Conservation (phyloP, 2,888 invertebrate genomes). For the Brassicogethes aeneus region DNA sequence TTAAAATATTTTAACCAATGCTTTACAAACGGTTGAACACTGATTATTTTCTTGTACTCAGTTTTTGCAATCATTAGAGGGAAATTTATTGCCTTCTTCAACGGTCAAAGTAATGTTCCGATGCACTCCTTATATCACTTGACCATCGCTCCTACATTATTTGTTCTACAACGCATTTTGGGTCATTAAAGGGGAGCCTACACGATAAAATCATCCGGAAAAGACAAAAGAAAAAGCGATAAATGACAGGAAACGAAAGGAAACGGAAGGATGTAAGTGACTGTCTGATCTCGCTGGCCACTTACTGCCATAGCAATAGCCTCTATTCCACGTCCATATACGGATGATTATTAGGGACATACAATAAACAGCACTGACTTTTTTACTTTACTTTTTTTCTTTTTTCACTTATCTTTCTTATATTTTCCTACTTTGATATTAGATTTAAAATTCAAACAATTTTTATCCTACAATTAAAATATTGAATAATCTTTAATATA, state of each 20-base stretch:
- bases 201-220: slow-evolving; percentile 22
- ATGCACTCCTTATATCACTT: slow-evolving; percentile 19
- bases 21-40: too few species aligned
- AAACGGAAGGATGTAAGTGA: slow-evolving; percentile 29
- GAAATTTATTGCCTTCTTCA: slow-evolving; percentile 12
- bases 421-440: too few species aligned
- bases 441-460: too few species aligned
- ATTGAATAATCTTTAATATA: too few species aligned
- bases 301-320: slow-evolving; percentile 24
- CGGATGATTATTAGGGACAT: background rate
- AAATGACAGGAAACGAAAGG: slow-evolving; percentile 29
- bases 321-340: slow-evolving; percentile 10
- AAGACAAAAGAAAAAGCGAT: slow-evolving; percentile 29
- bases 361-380: too few species aligned
- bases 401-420: too few species aligned
- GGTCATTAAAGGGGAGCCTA: slow-evolving; percentile 21
- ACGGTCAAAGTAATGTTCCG: slow-evolving; percentile 16
- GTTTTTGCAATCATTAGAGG: too few species aligned
- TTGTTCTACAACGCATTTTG: slow-evolving; percentile 21
- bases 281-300: slow-evolving; percentile 25
- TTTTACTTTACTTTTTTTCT: too few species aligned
- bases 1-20: too few species aligned
- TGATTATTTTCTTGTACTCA: too few species aligned
- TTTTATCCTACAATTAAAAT: too few species aligned
- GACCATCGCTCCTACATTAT: slow-evolving; percentile 22